phyloP scores from a whole-genome alignment of 2,797 vertebrate species.

The Crocodylus rhombifer region DNA sequence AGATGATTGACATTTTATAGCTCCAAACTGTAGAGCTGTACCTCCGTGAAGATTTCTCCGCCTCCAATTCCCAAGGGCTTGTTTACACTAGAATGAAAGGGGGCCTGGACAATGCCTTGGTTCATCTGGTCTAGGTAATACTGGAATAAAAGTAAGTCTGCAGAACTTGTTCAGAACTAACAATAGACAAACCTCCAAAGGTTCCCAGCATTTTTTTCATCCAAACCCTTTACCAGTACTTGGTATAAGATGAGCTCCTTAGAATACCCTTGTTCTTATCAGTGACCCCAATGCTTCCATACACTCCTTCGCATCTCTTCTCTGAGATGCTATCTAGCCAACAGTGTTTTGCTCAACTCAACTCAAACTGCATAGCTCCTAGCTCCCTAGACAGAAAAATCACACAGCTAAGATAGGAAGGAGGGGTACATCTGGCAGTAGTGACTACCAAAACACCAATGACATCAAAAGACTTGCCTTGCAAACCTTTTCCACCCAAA shows the following conservation, averaged over 20 bases:
- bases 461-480: slow-evolving; percentile 34
- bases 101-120: not conserved
- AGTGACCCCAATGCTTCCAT: not conserved
- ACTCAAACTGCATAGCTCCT: not conserved
- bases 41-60: not conserved
- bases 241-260: not conserved
- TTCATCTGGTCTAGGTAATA: too few species aligned
- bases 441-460: slow-evolving; percentile 60
- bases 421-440: slow-evolving; percentile 40
- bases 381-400: not conserved
- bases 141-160: not conserved
- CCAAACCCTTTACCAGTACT: not conserved
- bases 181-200: not conserved
- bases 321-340: not conserved
- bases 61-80: not conserved
- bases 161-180: not conserved
- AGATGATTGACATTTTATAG: not conserved
- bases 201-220: not conserved
- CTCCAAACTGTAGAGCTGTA: too few species aligned
- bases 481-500: slow-evolving; percentile 66
- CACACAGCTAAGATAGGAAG: not conserved
- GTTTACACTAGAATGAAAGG: not conserved
- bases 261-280: not conserved
- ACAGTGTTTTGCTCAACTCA: not conserved
- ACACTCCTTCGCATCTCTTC: too few species aligned